Percentiles rank a stretch among this genome's conserved stretches.
These are phyloP conservation scores for Bufo gargarizans DNA, from an alignment of 2,113 vertebrate genomes.

Conservation along the genomic window DNA sequence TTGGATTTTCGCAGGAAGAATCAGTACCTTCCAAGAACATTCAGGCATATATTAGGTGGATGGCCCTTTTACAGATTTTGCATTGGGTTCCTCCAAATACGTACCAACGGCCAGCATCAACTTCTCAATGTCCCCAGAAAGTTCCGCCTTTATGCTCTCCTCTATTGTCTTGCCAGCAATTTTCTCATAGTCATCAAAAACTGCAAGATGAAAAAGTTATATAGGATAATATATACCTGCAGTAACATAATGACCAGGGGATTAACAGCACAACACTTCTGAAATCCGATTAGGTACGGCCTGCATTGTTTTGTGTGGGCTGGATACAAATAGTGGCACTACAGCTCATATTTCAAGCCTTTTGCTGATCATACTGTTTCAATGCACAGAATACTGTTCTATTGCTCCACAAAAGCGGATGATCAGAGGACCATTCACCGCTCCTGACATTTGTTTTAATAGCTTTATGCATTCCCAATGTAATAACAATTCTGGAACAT, in stretches of 20 bases:
- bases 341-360: too few species aligned
- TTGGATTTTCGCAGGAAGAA: too few species aligned
- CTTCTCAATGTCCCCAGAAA: slow-evolving; percentile 94
- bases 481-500: too few species aligned
- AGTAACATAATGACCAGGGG: background rate
- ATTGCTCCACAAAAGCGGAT: too few species aligned
- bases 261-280: background rate
- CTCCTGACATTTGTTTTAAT: too few species aligned
- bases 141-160: slow-evolving; percentile 89
- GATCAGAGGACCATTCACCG: too few species aligned
- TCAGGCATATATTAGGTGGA: background rate
- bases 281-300: background rate
- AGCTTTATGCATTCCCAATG: too few species aligned
- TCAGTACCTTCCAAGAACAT: too few species aligned
- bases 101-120: slow-evolving; percentile 94
- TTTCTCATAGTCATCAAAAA: slow-evolving; percentile 92
- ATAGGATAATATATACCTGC: background rate
- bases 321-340: too few species aligned
- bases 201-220: slow-evolving; percentile 65
- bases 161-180: slow-evolving; percentile 86
- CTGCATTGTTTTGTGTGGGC: too few species aligned
- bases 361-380: too few species aligned
- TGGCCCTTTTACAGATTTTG: background rate
- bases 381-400: too few species aligned
- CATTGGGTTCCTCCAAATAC: slow-evolving; percentile 54